Base-by-base conservation (phyloP, 1,140 invertebrate species). In the Pinna nobilis region DNA sequence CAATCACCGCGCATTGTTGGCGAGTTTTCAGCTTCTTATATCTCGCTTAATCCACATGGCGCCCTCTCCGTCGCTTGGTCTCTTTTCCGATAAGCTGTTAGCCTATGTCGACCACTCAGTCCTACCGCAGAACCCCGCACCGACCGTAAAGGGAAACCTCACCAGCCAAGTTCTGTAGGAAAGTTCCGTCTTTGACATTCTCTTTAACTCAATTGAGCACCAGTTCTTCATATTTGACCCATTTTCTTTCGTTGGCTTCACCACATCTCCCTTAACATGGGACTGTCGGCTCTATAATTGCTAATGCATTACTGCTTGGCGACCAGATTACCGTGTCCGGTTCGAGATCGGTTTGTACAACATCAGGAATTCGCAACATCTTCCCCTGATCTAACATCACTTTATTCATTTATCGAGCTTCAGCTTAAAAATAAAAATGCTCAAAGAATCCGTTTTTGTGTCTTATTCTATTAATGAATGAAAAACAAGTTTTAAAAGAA, bases 1-100 rank as follows among this genome's bases (percentile, higher is more conserved):
- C 41, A 65, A n/a, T 65, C 44, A 65, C 63, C 55, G 64, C 49
- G 30, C 55, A n/a, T n/a, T 23, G 18, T 47, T 53, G 50, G n/a
- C 55, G 50, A 33, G n/a, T 51, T 41, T 53, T 50, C 64, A 66
- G 49, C 49, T 66, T 28, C 49, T 53, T 1, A n/a, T 51, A 3
- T n/a, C n/a, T n/a, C n/a, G n/a, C n/a, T n/a, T n/a, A n/a, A n/a
- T n/a, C n/a, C n/a, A n/a, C n/a, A n/a, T n/a, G n/a, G n/a, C n/a
- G n/a, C n/a, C 41, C 9, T 69, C 33, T 59, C 53, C 35, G 37
- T 55, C 47, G 67, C 67, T 59, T 59, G 53, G 35, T 13, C 6
- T 18, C 59, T 39, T 30, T 30, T 68, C 7, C 49, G 44, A 11
- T n/a, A n/a, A n/a, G 50, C n/a, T 30, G 35, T 39, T 1, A 1